Conservation (phyloP, 2,113 vertebrate species). For the Gambusia holbrooki region DNA sequence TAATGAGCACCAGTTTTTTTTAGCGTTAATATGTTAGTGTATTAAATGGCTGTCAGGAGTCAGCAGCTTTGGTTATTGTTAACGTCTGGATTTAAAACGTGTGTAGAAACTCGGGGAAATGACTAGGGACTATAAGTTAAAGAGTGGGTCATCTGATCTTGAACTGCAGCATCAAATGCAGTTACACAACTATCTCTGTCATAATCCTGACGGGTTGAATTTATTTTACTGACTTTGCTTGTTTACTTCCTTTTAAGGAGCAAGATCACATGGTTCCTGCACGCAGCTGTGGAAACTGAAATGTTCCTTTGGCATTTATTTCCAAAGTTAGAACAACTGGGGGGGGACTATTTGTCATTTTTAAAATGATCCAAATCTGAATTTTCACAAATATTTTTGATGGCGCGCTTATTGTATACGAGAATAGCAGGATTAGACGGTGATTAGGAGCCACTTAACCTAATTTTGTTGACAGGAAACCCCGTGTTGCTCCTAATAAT, state of each 20-base stretch:
- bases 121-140: background rate
- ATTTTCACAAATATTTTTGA: too few relatives aligned
- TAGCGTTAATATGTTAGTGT: background rate
- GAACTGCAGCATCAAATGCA: background rate
- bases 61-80: background rate
- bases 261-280: background rate
- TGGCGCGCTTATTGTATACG: too few relatives aligned
- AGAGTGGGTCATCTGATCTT: background rate
- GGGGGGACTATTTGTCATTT: background rate
- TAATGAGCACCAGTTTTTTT: background rate
- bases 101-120: background rate
- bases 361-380: too few relatives aligned
- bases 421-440: too few relatives aligned
- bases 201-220: background rate
- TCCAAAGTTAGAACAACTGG: background rate
- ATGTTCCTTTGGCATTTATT: background rate
- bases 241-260: background rate
- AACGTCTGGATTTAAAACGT: background rate
- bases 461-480: too few relatives aligned
- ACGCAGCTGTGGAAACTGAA: background rate
- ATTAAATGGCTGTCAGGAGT: background rate
- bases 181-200: background rate
- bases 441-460: too few relatives aligned
- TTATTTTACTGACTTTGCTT: background rate
- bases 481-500: too few relatives aligned